Conservation (phyloP, 2,888 invertebrate species). For the Meliscaeva auricollis region DNA sequence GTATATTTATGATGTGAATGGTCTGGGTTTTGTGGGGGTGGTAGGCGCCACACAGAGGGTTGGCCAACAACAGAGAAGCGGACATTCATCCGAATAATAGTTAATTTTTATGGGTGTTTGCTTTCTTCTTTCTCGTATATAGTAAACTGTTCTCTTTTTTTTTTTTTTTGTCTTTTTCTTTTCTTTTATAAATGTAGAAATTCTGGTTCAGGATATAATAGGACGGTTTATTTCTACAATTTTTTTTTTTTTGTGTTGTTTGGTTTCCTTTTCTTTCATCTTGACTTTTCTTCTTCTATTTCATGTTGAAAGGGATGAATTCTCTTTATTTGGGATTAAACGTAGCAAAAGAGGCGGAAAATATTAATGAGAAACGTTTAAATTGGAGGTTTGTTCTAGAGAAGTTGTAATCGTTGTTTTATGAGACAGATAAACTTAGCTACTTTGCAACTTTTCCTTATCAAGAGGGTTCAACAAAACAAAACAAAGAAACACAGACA, state of each 20-base stretch:
- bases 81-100: conserved; percentile 54
- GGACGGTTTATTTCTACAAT: no score
- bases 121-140: conserved; percentile 32
- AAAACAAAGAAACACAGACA: background rate
- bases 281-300: background rate
- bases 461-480: background rate
- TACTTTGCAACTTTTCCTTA: conserved; percentile 6
- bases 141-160: conserved; percentile 1
- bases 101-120: conserved; percentile 62
- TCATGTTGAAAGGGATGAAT: conserved; percentile 1
- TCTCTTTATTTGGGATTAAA: conserved; percentile 32
- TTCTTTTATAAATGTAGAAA: no score
- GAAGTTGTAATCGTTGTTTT: conserved; percentile 57
- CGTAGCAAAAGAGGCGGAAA: conserved; percentile 59
- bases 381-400: conserved; percentile 36
- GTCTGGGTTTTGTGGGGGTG: conserved; percentile 31
- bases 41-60: background rate
- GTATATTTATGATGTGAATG: conserved; percentile 41
- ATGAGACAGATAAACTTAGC: conserved; percentile 36
- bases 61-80: conserved; percentile 14
- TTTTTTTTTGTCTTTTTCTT: background rate
- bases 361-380: conserved; percentile 69
- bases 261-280: background rate
- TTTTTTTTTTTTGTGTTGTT: no score
- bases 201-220: conserved; percentile 3